Evolutionary conservation across 2,113 vertebrate species (phyloP).

Genomic region (Monopterus albus): DNA sequence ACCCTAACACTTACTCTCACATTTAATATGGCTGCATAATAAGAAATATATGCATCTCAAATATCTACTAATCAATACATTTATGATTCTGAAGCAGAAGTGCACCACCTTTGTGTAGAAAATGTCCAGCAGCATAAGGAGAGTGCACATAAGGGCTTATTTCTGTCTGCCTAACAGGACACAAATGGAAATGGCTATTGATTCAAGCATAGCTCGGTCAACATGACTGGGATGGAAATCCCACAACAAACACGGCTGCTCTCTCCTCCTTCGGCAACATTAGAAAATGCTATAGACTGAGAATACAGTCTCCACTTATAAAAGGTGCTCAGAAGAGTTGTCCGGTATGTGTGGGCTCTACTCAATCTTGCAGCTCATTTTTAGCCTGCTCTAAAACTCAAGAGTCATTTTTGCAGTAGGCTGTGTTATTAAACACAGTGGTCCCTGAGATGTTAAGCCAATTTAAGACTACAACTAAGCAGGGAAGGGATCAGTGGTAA

Average conservation of each 20-base stretch:
- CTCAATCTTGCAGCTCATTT: conserved; percentile 1
- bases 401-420: background rate
- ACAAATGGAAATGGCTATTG: conserved; percentile 55
- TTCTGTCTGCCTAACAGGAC: conserved; percentile 45
- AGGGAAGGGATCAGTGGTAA: background rate
- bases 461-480: conserved; percentile 11
- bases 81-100: conserved; percentile 9
- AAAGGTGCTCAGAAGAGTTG: conserved; percentile 39
- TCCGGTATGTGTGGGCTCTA: conserved; percentile 31
- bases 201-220: conserved; percentile 49
- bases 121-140: conserved; percentile 12
- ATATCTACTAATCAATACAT: conserved; percentile 13
- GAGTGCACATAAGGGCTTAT: conserved; percentile 34
- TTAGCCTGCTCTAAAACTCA: conserved; percentile 17
- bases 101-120: conserved; percentile 16
- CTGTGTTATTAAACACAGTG: background rate
- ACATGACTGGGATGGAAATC: conserved; percentile 40
- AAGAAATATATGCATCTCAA: background rate
- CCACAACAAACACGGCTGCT: conserved; percentile 33
- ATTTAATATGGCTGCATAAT: background rate
- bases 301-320: conserved; percentile 17
- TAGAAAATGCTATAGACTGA: conserved; percentile 8
- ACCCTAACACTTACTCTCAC: background rate
- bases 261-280: conserved; percentile 34
- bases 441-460: conserved; percentile 4